Conservation (phyloP, 1,140 invertebrate species). For the Callitettix versicolor region DNA sequence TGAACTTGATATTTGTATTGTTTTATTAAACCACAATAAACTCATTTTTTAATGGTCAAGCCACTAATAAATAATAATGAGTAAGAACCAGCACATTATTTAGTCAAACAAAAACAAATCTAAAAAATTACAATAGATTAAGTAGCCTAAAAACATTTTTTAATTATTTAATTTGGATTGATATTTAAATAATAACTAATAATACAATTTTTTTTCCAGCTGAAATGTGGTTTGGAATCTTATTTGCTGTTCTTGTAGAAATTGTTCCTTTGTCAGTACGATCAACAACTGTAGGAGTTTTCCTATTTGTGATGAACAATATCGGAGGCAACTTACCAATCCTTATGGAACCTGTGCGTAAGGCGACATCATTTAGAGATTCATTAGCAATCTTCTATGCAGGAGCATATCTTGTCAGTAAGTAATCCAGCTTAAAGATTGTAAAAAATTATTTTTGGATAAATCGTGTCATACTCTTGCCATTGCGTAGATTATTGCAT, state of each 20-base stretch:
- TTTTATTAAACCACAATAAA: too few relatives aligned
- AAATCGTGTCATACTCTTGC: too few relatives aligned
- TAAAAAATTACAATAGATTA: too few relatives aligned
- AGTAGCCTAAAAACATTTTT: too few relatives aligned
- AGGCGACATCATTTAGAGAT: constrained; percentile 66
- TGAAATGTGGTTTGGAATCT: constrained; percentile 88
- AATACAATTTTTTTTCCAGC: constrained; percentile 40
- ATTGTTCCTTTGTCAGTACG: constrained; percentile 69
- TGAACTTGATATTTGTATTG: too few relatives aligned
- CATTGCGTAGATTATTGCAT: too few relatives aligned
- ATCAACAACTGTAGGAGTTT: constrained; percentile 74
- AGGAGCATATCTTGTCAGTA: constrained; percentile 73
- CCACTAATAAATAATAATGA: too few relatives aligned
- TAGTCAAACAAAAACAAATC: too few relatives aligned
- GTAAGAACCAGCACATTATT: too few relatives aligned
- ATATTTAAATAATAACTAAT: background rate
- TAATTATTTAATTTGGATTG: background rate
- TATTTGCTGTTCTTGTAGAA: constrained; percentile 80
- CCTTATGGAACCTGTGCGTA: constrained; percentile 70
- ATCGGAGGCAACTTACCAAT: constrained; percentile 86
- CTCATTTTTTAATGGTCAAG: too few relatives aligned
- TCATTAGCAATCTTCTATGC: constrained; percentile 79
- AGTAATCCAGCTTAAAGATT: too few relatives aligned
- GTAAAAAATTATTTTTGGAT: too few relatives aligned
- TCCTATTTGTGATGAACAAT: constrained; percentile 86